A percentile compares a stretch with the other conserved stretches of the same genome.
Conservation (phyloP, 2,888 invertebrate species). For the Drosophila sordidula region DNA sequence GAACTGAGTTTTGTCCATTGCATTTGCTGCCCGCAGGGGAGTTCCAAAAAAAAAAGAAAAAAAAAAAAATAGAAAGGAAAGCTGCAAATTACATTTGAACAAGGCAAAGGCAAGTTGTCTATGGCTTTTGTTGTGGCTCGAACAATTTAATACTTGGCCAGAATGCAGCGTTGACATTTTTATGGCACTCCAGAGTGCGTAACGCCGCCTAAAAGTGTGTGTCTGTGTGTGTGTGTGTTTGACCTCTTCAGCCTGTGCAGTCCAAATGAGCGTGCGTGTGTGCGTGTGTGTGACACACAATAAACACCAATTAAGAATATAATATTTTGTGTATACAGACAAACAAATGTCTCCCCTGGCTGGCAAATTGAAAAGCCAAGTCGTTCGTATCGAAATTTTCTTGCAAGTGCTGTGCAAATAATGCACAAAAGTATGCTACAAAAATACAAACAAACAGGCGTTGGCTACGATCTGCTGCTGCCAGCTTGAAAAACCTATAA, state of each 20-base stretch:
- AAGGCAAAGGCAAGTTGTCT: conserved; percentile 54
- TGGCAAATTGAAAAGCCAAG: conserved; percentile 76
- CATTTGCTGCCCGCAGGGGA: conserved; percentile 46
- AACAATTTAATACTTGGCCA: conserved; percentile 62
- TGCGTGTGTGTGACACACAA: conserved; percentile 69
- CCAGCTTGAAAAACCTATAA: conserved; percentile 70
- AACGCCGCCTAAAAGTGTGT: conserved; percentile 35
- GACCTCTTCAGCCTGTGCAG: conserved; percentile 23
- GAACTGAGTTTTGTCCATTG: conserved; percentile 53
- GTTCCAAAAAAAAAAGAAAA: conserved; percentile 24
- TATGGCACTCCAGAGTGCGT: conserved; percentile 67
- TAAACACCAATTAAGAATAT: conserved; percentile 81
- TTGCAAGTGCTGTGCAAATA: conserved; percentile 78
- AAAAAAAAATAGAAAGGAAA: conserved; percentile 32
- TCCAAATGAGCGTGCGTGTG: conserved; percentile 25
- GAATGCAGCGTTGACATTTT: conserved; percentile 69
- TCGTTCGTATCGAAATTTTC: conserved; percentile 36
- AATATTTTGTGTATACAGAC: conserved; percentile 77
- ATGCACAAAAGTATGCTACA: conserved; percentile 78
- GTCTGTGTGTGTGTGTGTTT: conserved; percentile 14
- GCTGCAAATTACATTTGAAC: conserved; percentile 77
- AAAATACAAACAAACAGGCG: conserved; percentile 72
- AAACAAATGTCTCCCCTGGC: conserved; percentile 59
- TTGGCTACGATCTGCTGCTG: conserved; percentile 44
- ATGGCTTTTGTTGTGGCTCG: conserved; percentile 50